Percentiles rank a stretch among this genome's conserved stretches.
These are phyloP conservation scores for Indicator indicator DNA, from an alignment of 2,113 vertebrate species.

Conservation along the genomic window DNA sequence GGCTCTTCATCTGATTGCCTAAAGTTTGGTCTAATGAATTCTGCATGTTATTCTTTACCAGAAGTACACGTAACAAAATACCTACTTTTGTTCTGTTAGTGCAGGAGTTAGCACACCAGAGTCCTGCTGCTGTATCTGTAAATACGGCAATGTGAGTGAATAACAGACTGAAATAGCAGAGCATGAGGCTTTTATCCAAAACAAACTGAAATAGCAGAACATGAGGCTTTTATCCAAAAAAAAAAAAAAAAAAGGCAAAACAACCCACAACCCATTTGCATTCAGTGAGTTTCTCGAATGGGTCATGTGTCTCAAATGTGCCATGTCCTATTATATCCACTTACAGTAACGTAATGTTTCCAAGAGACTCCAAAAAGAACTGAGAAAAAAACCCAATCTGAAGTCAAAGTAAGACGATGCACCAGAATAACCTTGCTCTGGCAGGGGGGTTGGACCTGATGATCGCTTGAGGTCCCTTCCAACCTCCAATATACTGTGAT, in stretches of 20 bases:
- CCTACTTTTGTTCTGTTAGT: neutral
- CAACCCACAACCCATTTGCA: neutral
- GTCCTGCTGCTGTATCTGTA: neutral
- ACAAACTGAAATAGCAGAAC: neutral
- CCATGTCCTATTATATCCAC: neutral
- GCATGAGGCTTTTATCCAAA: neutral
- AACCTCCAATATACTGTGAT: too few species aligned
- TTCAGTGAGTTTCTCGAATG: neutral
- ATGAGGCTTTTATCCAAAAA: constrained; percentile 3
- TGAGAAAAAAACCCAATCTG: neutral
- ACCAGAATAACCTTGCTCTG: neutral
- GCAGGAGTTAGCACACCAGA: neutral
- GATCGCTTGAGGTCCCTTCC: too few species aligned
- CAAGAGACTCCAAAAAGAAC: neutral
- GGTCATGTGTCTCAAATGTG: neutral
- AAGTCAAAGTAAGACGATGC: neutral
- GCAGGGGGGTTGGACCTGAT: too few species aligned
- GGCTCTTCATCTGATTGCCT: neutral
- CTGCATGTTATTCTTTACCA: neutral
- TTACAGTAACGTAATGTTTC: neutral
- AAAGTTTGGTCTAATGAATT: neutral
- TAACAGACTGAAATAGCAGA: neutral
- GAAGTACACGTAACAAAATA: neutral
- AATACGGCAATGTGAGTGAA: neutral
- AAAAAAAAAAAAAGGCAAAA: neutral